A percentile compares a stretch with the other conserved stretches of the same genome.
phyloP scores from a whole-genome alignment of 1,140 invertebrate genomes.

The Adelges cooleyi region DNA sequence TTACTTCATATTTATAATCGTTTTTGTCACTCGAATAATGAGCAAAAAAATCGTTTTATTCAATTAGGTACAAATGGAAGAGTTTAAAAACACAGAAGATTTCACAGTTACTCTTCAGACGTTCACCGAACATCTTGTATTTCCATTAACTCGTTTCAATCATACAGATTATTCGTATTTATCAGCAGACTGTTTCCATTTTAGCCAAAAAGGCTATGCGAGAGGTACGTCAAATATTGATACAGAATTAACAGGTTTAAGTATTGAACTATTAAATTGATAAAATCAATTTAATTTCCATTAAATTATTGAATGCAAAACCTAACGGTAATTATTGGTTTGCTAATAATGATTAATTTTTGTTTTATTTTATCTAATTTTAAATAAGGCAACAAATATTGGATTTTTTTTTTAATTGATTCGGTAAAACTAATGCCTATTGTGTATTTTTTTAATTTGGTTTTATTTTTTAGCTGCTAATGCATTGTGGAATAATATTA shows the following conservation, averaged over 20 bases:
- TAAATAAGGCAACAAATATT: too few species aligned
- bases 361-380: too few species aligned
- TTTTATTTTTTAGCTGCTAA: slow-evolving; percentile 40
- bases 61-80: slow-evolving; percentile 35
- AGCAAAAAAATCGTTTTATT: too few species aligned
- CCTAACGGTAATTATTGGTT: too few species aligned
- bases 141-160: slow-evolving; percentile 36
- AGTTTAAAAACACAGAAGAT: slow-evolving; percentile 45
- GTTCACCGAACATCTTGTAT: slow-evolving; percentile 38
- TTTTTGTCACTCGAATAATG: too few species aligned
- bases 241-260: not conserved
- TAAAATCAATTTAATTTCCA: too few species aligned
- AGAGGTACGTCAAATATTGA: slow-evolving; percentile 37
- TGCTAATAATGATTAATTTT: too few species aligned
- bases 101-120: slow-evolving; percentile 54
- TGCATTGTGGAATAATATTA: slow-evolving; percentile 50
- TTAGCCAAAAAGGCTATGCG: slow-evolving; percentile 52
- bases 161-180: slow-evolving; percentile 48
- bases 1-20: too few species aligned
- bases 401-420: too few species aligned
- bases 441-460: too few species aligned
- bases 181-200: slow-evolving; percentile 59
- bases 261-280: not conserved
- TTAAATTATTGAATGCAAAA: too few species aligned
- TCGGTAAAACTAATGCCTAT: too few species aligned